A percentile compares a stretch with the other conserved stretches of the same genome.
Conservation (phyloP, 2,797 vertebrate species). For the Chromis chromis region DNA sequence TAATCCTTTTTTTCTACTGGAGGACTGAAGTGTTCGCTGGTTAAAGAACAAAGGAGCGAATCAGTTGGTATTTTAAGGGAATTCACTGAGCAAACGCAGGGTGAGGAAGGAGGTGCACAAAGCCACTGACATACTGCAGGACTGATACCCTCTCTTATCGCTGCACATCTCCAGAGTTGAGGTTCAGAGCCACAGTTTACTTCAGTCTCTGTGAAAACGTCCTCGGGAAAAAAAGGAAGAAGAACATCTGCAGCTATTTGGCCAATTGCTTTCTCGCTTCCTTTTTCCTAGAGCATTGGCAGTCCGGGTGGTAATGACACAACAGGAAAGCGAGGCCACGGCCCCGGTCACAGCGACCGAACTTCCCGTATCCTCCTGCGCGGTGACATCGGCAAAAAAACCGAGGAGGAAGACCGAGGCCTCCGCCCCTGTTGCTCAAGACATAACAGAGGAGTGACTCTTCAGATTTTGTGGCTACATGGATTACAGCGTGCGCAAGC, state of each 20-base stretch:
- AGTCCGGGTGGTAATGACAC: constrained; percentile 53
- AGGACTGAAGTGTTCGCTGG: background rate
- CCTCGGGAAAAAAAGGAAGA: constrained; percentile 22
- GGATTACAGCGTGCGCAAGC: background rate
- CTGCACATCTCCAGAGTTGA: background rate
- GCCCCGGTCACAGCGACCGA: constrained; percentile 48
- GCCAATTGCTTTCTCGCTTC: constrained; percentile 63
- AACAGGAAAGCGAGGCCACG: constrained; percentile 65
- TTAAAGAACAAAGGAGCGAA: constrained; percentile 1
- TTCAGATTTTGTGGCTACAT: constrained; percentile 1
- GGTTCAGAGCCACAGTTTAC: background rate
- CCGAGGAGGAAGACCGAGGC: constrained; percentile 8
- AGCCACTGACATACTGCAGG: background rate
- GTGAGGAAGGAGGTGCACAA: background rate
- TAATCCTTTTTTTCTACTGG: background rate
- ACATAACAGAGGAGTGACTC: constrained; percentile 11
- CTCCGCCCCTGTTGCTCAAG: constrained; percentile 35
- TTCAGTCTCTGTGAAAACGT: constrained; percentile 9
- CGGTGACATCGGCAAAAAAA: constrained; percentile 63
- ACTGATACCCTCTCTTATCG: background rate
- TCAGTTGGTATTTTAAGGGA: constrained; percentile 18
- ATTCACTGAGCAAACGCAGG: constrained; percentile 3
- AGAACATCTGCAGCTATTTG: constrained; percentile 20
- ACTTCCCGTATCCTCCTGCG: constrained; percentile 63
- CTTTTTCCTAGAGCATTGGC: constrained; percentile 43